Percentiles rank a stretch among this genome's conserved stretches.
phyloP scores from a whole-genome alignment of 2,113 vertebrate species.

The Terrapene triunguis region DNA sequence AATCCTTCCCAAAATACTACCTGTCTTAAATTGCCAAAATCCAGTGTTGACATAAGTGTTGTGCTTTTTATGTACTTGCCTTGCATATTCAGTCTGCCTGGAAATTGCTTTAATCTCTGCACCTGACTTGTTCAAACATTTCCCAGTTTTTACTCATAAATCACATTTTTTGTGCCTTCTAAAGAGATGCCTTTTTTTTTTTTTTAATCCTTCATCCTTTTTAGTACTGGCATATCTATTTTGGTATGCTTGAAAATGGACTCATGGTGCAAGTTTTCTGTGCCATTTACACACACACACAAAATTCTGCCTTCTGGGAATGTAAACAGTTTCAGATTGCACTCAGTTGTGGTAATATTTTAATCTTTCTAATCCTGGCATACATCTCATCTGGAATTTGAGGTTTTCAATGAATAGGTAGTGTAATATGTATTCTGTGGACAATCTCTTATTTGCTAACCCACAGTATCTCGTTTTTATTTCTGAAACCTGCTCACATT shows the following conservation, averaged over 20 bases:
- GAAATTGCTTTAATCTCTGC: not conserved
- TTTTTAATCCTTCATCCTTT: not conserved
- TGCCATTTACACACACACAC: not conserved
- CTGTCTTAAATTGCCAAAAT: not conserved
- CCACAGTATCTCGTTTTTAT: not conserved
- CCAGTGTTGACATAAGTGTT: not conserved
- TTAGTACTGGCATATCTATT: rapidly evolving
- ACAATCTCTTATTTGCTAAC: not conserved
- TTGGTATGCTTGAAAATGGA: not conserved
- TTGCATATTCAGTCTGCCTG: not conserved
- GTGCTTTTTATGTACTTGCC: not conserved
- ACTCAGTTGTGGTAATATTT: not conserved
- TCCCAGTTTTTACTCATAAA: not conserved
- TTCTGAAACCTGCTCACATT: not conserved
- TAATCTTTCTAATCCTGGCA: not conserved
- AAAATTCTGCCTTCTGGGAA: not conserved
- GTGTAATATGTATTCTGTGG: not conserved
- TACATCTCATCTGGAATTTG: not conserved
- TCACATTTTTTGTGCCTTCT: not conserved
- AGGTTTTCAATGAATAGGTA: not conserved
- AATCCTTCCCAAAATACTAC: not conserved
- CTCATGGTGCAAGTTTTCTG: not conserved
- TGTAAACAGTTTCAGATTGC: not conserved
- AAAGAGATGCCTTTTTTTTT: not conserved
- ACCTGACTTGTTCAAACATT: not conserved